phyloP scores from a whole-genome alignment of 2,113 vertebrate genomes.

The Patagioenas fasciata region DNA sequence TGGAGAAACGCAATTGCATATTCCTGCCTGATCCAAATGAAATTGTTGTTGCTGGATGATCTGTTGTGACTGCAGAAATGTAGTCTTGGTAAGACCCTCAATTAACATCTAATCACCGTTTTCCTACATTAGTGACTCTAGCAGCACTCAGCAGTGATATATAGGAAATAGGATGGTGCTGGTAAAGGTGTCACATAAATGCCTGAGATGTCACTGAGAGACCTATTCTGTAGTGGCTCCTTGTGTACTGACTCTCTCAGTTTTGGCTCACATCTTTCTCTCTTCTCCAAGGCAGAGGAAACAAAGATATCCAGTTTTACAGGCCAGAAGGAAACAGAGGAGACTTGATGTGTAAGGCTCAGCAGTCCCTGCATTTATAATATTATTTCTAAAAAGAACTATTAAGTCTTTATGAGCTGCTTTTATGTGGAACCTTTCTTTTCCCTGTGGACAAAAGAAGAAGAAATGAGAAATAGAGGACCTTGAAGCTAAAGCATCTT shows the following conservation, averaged over 20 bases:
- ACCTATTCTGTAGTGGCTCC: not conserved
- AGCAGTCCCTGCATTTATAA: not conserved
- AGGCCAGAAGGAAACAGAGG: slow-evolving; percentile 17
- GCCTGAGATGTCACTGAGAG: not conserved
- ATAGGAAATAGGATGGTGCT: not conserved
- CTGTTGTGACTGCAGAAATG: not conserved
- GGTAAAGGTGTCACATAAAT: not conserved
- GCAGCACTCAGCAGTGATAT: not conserved
- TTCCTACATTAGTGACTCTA: not conserved
- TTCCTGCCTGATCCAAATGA: not conserved
- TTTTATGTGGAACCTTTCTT: slow-evolving; percentile 38
- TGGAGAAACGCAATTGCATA: not conserved
- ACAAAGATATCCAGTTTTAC: not conserved
- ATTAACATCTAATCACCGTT: not conserved
- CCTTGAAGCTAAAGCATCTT: slow-evolving; percentile 8
- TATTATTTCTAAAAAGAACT: slow-evolving; percentile 6
- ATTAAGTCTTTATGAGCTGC: slow-evolving; percentile 17
- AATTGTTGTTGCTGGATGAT: not conserved
- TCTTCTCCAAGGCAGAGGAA: not conserved
- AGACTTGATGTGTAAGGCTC: not conserved
- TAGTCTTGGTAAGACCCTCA: not conserved
- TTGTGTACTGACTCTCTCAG: not conserved
- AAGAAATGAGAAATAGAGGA: slow-evolving; percentile 19
- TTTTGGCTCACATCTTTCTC: not conserved
- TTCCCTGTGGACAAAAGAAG: slow-evolving; percentile 5